A percentile compares a stretch with the other conserved stretches of the same genome.
phyloP scores from a whole-genome alignment of 2,888 invertebrate species.

The Nephrotoma appendiculata region DNA sequence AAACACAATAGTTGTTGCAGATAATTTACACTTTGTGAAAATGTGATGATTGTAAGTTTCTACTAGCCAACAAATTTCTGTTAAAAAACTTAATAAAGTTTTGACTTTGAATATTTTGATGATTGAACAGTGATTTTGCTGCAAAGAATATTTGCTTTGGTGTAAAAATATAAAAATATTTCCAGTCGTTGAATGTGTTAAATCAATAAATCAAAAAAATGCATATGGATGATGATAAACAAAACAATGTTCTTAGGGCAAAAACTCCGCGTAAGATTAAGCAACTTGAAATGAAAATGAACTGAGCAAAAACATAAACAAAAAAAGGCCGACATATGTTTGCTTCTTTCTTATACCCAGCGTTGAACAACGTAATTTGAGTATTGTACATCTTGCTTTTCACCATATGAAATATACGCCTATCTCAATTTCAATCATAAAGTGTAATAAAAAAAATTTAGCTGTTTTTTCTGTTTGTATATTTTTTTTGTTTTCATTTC shows the following conservation, averaged over 20 bases:
- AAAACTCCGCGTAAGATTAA: not conserved
- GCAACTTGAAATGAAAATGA: not conserved
- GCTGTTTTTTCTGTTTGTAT: not conserved
- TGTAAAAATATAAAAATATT: too few relatives aligned
- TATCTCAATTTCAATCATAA: not conserved
- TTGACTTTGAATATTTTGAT: too few relatives aligned
- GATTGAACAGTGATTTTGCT: too few relatives aligned
- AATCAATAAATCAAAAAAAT: too few relatives aligned
- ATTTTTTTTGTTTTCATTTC: not conserved
- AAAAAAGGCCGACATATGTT: not conserved
- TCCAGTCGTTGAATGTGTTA: too few relatives aligned
- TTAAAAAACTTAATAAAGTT: too few relatives aligned
- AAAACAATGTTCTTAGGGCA: not conserved
- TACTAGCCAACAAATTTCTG: too few relatives aligned
- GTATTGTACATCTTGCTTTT: not conserved
- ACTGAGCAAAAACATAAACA: not conserved
- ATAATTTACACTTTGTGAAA: too few relatives aligned
- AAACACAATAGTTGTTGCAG: too few relatives aligned
- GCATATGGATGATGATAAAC: too few relatives aligned
- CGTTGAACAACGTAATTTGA: not conserved
- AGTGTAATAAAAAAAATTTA: not conserved
- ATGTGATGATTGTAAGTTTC: too few relatives aligned
- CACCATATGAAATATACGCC: not conserved
- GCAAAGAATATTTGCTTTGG: too few relatives aligned
- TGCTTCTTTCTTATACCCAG: not conserved